phyloP scores from a whole-genome alignment of 2,113 vertebrate genomes.

The Leuciscus idus region DNA sequence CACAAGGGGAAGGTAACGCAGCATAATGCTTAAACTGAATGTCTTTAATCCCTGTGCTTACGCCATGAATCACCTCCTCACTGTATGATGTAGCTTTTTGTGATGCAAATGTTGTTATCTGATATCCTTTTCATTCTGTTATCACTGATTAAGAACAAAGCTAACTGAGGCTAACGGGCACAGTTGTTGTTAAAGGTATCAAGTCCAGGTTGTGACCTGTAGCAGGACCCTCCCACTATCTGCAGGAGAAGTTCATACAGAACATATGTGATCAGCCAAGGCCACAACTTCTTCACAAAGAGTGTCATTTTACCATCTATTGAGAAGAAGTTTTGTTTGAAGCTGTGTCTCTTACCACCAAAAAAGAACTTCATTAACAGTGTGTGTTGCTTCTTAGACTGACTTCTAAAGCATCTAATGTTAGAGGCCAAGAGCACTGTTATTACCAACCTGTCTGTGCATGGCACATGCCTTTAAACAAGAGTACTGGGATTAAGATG shows the following conservation, averaged over 20 bases:
- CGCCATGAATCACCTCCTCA: neutral
- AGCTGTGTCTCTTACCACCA: neutral
- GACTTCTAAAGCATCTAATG: neutral
- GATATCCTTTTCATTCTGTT: conserved; percentile 18
- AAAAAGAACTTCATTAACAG: conserved; percentile 14
- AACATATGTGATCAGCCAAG: conserved; percentile 5
- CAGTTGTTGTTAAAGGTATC: conserved; percentile 29
- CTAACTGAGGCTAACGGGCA: conserved; percentile 3
- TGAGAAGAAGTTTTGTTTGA: conserved; percentile 18
- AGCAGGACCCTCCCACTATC: conserved; percentile 13
- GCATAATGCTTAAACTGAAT: neutral
- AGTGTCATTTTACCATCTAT: conserved; percentile 30
- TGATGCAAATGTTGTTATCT: neutral
- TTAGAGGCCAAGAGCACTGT: conserved; percentile 20
- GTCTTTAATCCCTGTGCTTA: conserved; percentile 5
- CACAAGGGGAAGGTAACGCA: neutral
- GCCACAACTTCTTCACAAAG: conserved; percentile 22
- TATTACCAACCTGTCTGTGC: conserved; percentile 24
- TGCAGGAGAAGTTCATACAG: conserved; percentile 10
- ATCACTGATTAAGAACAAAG: conserved; percentile 21
- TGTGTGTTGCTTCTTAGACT: neutral
- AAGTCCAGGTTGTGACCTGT: conserved; percentile 38
- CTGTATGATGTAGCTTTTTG: conserved; percentile 19
- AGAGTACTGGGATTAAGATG: conserved; percentile 50
- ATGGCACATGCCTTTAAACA: conserved; percentile 41